Conservation (phyloP, 2,797 vertebrate species). For the Sebastes variabilis region DNA sequence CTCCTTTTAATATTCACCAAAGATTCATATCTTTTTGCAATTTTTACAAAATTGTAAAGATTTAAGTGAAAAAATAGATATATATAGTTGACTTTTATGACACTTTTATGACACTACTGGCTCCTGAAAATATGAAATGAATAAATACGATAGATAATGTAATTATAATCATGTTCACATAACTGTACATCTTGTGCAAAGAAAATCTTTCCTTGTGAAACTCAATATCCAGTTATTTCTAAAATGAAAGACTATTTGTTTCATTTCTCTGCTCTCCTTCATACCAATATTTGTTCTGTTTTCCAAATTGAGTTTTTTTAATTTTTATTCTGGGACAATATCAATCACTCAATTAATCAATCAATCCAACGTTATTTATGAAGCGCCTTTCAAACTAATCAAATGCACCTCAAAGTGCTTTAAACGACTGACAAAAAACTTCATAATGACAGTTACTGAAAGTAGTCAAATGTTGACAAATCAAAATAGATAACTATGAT, state of each 20-base stretch:
- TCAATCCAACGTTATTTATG: neutral
- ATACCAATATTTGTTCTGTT: neutral
- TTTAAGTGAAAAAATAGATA: neutral
- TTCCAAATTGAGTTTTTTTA: neutral
- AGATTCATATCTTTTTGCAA: neutral
- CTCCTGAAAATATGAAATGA: neutral
- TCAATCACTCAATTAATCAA: too few relatives aligned
- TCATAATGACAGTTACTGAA: too few relatives aligned
- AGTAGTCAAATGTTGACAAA: too few relatives aligned
- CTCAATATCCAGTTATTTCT: neutral
- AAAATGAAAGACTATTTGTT: neutral
- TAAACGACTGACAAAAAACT: too few relatives aligned
- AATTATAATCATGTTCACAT: neutral
- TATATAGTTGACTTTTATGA: neutral
- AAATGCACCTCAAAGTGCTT: too few relatives aligned
- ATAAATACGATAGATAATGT: neutral
- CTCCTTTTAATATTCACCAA: neutral
- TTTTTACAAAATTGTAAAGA: neutral
- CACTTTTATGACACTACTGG: neutral
- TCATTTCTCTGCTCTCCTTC: neutral
- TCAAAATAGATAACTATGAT: too few relatives aligned
- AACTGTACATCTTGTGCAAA: too few relatives aligned
- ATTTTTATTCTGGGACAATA: too few relatives aligned
- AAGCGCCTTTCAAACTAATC: too few relatives aligned
- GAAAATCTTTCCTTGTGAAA: neutral